Evolutionary conservation across 2,888 invertebrate species (phyloP).

Genomic region (Xylota sylvarum): DNA sequence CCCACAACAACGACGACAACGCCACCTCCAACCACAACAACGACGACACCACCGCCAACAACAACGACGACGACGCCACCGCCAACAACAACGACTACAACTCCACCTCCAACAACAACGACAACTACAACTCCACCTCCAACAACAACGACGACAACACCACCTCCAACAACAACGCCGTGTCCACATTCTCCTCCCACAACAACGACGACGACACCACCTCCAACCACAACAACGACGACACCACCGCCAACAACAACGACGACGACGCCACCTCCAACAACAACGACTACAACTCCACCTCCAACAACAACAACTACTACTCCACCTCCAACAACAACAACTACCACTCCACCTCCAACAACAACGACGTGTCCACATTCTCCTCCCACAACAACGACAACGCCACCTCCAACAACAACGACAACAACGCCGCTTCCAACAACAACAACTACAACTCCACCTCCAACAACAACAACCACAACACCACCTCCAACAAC

Average conservation of each 20-base stretch:
- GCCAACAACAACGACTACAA: not conserved
- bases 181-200: not conserved
- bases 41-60: not conserved
- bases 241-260: slow-evolving; percentile 43
- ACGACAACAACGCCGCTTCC: not conserved
- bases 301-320: not conserved
- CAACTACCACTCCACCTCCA: not conserved
- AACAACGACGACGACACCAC: not conserved
- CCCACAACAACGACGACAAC: not conserved
- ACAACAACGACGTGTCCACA: not conserved
- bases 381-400: not conserved
- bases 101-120: not conserved
- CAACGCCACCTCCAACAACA: not conserved
- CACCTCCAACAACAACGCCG: slow-evolving; percentile 3
- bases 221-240: slow-evolving; percentile 15
- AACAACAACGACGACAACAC: not conserved
- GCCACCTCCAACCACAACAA: not conserved
- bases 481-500: not conserved
- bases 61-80: not conserved
- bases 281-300: not conserved
- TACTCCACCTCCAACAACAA: not conserved
- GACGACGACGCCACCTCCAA: slow-evolving; percentile 21
- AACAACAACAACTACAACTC: not conserved
- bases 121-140: not conserved
- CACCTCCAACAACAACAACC: not conserved